Conservation (phyloP, 2,797 vertebrate genomes). For the Arrhamphus sclerolepis region DNA sequence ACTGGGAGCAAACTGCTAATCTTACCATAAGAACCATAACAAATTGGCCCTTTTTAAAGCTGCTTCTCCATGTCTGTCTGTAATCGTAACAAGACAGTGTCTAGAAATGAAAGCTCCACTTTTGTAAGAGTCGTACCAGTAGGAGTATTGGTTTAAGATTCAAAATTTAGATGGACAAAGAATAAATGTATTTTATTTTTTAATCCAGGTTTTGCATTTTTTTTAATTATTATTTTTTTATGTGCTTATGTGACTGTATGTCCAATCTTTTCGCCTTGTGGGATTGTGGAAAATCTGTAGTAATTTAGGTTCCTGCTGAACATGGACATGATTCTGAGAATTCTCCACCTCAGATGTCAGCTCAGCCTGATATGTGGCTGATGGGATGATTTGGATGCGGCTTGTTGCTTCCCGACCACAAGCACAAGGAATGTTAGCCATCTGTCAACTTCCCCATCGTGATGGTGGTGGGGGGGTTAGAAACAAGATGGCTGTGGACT, state of each 20-base stretch:
- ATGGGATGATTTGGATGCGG: constrained; percentile 59
- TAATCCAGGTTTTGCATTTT: too few species aligned
- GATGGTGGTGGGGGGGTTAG: constrained; percentile 9
- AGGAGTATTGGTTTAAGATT: neutral
- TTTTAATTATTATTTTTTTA: constrained; percentile 2
- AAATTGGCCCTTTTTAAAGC: neutral
- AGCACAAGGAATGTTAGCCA: constrained; percentile 63
- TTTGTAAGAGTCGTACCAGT: neutral
- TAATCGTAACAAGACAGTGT: neutral
- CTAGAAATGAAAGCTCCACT: neutral
- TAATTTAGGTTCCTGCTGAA: constrained; percentile 47
- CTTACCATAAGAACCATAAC: neutral
- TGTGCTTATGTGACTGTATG: constrained; percentile 18
- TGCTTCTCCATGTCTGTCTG: neutral
- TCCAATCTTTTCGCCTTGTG: constrained; percentile 18
- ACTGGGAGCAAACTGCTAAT: constrained; percentile 1
- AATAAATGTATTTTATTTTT: too few species aligned
- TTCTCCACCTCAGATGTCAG: constrained; percentile 39
- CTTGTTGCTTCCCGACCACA: constrained; percentile 61
- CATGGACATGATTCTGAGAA: constrained; percentile 49
- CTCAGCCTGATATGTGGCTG: constrained; percentile 38
- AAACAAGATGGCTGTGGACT: constrained; percentile 16
- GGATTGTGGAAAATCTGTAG: constrained; percentile 29
- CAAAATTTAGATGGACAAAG: neutral
- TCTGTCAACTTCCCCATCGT: constrained; percentile 42